These are phyloP conservation scores for Ophiothrix spiculata DNA, from an alignment of 35 echinoderm and acorn worm species.

Conservation along the genomic window DNA sequence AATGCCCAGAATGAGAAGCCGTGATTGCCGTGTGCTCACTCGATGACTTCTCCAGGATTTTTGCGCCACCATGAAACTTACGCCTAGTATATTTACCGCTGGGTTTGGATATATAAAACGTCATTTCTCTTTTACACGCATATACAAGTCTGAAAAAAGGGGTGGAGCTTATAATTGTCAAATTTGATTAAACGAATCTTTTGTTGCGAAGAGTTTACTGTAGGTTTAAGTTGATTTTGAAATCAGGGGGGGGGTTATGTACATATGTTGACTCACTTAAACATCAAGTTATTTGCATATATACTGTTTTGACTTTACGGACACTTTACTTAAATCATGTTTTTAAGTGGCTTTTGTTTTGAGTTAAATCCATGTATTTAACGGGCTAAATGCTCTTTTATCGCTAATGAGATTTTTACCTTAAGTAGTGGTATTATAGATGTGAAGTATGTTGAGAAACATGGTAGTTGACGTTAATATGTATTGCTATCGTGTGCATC, in stretches of 20 bases:
- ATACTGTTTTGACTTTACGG: background rate
- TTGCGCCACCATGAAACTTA: background rate
- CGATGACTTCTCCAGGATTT: background rate
- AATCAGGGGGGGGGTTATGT: background rate
- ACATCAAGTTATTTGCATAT: background rate
- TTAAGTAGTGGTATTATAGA: no score
- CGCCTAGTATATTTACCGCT: constrained; percentile 3
- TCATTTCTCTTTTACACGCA: no score
- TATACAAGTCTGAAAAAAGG: background rate
- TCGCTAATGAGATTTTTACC: no score
- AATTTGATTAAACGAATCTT: constrained; percentile 2
- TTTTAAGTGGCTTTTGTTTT: background rate
- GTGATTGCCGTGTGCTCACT: background rate
- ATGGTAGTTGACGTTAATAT: no score
- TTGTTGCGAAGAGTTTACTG: constrained; percentile 2
- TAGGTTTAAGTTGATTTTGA: background rate
- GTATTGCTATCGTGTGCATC: no score
- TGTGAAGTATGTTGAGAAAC: no score
- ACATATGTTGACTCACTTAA: background rate
- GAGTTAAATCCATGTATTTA: no score
- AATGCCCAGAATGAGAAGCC: background rate
- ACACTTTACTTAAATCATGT: background rate
- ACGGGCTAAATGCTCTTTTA: no score
- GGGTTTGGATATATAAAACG: background rate
- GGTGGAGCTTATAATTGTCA: background rate